These are phyloP conservation scores for Calephelis perditalis DNA, from an alignment of 2,888 invertebrate genomes.

Conservation along the genomic window DNA sequence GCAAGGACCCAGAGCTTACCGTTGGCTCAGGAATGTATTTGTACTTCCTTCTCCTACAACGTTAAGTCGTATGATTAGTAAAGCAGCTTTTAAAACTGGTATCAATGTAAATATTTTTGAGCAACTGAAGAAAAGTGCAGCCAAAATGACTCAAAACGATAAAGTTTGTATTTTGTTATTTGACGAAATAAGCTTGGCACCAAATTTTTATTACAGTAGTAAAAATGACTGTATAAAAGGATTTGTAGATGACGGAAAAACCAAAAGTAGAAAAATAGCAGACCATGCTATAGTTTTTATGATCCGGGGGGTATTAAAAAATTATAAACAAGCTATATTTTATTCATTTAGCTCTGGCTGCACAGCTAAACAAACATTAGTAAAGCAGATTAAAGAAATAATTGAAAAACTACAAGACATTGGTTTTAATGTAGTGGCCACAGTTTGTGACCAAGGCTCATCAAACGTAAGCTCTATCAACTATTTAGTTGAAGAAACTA, in stretches of 20 bases:
- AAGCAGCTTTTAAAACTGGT: constrained; percentile 22
- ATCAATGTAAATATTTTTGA: constrained; percentile 27
- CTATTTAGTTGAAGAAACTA: not conserved
- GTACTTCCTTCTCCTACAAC: constrained; percentile 24
- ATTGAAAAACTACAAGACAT: not conserved
- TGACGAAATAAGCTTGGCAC: constrained; percentile 17
- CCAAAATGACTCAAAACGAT: constrained; percentile 20
- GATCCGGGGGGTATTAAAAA: no score
- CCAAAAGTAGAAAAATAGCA: no score
- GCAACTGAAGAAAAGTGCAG: constrained; percentile 20
- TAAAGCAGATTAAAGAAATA: not conserved
- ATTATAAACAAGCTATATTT: constrained; percentile 22
- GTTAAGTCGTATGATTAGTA: constrained; percentile 22
- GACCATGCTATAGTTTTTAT: no score
- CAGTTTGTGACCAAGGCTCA: constrained; percentile 25
- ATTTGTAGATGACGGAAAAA: constrained; percentile 17
- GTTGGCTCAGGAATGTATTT: constrained; percentile 23
- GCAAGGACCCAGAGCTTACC: constrained; percentile 20
- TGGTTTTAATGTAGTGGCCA: not conserved
- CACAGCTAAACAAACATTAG: constrained; percentile 10
- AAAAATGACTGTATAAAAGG: constrained; percentile 22
- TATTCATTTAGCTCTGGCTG: constrained; percentile 22
- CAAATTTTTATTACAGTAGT: constrained; percentile 20
- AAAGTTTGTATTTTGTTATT: constrained; percentile 13
- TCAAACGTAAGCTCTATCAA: constrained; percentile 15